Evolutionary conservation across 2,888 invertebrate genomes (phyloP).

Genomic region (Heteromurus nitidus): DNA sequence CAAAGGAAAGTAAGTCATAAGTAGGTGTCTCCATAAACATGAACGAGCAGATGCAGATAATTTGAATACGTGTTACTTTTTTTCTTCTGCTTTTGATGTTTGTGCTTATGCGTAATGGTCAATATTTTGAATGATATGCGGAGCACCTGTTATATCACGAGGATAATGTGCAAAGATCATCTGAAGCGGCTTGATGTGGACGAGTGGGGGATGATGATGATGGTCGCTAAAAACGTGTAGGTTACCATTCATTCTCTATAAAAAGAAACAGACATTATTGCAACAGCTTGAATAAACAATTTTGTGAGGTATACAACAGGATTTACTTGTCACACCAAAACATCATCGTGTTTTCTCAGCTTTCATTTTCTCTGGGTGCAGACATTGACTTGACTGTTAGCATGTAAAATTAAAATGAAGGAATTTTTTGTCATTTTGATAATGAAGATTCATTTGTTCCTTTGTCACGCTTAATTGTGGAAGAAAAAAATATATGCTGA

Average conservation of each 20-base stretch:
- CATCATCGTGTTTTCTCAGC: neutral
- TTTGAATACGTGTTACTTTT: too few species aligned
- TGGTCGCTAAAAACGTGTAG: too few species aligned
- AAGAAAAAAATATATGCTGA: neutral
- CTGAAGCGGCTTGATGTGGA: too few species aligned
- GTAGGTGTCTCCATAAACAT: too few species aligned
- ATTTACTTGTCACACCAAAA: conserved; percentile 6
- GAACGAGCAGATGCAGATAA: too few species aligned
- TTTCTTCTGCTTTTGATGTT: too few species aligned
- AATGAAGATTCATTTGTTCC: neutral
- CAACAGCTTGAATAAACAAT: conserved; percentile 35
- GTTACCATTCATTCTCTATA: neutral
- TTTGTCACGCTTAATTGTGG: neutral
- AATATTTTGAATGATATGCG: too few species aligned
- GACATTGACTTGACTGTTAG: neutral
- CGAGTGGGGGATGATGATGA: too few species aligned
- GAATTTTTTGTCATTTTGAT: neutral
- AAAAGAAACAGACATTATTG: conserved; percentile 24
- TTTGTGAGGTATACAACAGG: conserved; percentile 30
- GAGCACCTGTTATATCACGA: too few species aligned
- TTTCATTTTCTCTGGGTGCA: conserved; percentile 11
- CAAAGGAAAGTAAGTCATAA: too few species aligned
- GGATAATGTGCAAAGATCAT: too few species aligned
- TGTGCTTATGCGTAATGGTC: too few species aligned
- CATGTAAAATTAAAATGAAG: neutral